A percentile compares a stretch with the other conserved stretches of the same genome.
phyloP scores from a whole-genome alignment of 2,888 invertebrate genomes.

The Pristionchus japonicus region DNA sequence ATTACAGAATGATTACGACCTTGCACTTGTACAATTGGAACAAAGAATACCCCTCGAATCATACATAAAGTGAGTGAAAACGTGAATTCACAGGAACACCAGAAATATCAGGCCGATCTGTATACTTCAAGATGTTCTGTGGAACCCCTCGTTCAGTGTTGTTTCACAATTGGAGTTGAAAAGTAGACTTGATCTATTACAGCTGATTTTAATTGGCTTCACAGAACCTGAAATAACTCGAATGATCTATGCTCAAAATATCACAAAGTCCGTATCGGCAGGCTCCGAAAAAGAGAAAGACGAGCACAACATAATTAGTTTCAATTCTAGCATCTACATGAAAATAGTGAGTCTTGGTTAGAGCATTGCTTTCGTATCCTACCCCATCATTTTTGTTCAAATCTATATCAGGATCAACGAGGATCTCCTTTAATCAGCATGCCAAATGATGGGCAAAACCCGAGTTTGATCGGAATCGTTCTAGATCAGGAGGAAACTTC shows the following conservation, averaged over 20 bases:
- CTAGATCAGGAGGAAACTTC: too few species aligned
- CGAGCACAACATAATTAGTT: neutral
- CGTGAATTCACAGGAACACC: neutral
- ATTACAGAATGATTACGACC: neutral
- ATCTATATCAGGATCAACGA: too few species aligned
- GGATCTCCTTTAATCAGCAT: too few species aligned
- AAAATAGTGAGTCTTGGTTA: too few species aligned
- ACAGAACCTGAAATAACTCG: neutral
- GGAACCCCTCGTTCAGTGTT: neutral
- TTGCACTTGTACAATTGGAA: neutral
- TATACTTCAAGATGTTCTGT: neutral
- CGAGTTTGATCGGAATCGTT: too few species aligned
- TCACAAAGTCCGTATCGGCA: neutral
- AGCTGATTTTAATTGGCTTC: neutral
- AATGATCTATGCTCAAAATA: neutral
- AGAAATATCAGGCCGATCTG: neutral
- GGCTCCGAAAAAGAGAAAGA: neutral
- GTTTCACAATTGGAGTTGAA: neutral
- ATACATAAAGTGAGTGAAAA: neutral
- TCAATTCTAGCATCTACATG: too few species aligned
- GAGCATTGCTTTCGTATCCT: too few species aligned
- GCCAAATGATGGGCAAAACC: too few species aligned
- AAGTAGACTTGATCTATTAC: neutral
- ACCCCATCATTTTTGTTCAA: too few species aligned
- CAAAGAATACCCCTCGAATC: neutral